Percentiles rank a stretch among this genome's conserved stretches.
These are phyloP conservation scores for Meta bourneti DNA, from an alignment of 2,888 invertebrate species.

Conservation along the genomic window DNA sequence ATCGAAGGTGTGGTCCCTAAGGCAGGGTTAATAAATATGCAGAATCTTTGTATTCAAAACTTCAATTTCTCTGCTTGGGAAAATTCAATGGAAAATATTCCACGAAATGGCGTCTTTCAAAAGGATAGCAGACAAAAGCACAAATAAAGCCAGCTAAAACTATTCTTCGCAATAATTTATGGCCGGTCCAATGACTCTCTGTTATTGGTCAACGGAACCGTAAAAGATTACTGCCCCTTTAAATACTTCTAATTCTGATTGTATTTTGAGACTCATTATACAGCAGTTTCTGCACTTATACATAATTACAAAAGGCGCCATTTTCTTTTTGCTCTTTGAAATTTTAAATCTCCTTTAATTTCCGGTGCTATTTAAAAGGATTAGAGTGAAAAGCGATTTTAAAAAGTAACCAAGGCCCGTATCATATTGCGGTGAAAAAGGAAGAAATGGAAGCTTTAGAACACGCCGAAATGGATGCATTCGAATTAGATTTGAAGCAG, in stretches of 20 bases:
- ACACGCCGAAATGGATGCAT: background rate
- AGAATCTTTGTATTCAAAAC: background rate
- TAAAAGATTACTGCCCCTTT: slow-evolving; percentile 32
- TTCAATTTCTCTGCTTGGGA: background rate
- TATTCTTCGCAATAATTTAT: slow-evolving; percentile 35
- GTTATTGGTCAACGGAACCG: slow-evolving; percentile 13
- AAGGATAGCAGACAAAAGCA: slow-evolving; percentile 29
- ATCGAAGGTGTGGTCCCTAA: background rate
- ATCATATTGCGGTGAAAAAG: background rate
- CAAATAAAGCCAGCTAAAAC: slow-evolving; percentile 29
- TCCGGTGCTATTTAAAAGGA: slow-evolving; percentile 64
- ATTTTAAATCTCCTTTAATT: slow-evolving; percentile 61
- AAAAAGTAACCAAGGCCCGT: slow-evolving; percentile 16
- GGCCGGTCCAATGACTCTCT: slow-evolving; percentile 9
- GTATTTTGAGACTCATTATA: slow-evolving; percentile 57
- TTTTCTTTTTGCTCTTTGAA: slow-evolving; percentile 33
- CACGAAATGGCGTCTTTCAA: background rate
- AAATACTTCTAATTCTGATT: slow-evolving; percentile 67
- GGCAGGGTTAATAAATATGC: background rate
- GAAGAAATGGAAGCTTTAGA: background rate
- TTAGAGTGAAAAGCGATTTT: slow-evolving; percentile 50
- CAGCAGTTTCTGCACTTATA: slow-evolving; percentile 44
- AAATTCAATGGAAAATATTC: background rate
- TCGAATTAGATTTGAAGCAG: background rate
- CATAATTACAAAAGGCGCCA: slow-evolving; percentile 68